phyloP scores from a whole-genome alignment of 2,888 invertebrate species.

The Campoplex nolae region DNA sequence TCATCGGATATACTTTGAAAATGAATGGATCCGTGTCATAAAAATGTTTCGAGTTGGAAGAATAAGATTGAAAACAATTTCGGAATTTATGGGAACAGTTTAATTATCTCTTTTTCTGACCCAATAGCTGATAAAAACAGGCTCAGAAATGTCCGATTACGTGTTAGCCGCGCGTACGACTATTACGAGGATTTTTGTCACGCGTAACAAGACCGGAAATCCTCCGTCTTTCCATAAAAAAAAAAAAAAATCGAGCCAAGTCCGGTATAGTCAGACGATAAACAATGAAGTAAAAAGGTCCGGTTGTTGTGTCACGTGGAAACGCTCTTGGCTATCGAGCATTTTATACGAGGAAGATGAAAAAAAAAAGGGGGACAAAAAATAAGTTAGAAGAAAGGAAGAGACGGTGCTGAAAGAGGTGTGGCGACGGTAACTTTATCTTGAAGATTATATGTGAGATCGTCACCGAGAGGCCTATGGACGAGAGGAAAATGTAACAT shows the following conservation, averaged over 20 bases:
- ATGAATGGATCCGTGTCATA: not conserved
- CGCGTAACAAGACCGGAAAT: not conserved
- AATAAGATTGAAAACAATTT: not conserved
- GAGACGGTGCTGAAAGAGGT: constrained; percentile 64
- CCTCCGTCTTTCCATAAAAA: not conserved
- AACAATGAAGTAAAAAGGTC: constrained; percentile 77
- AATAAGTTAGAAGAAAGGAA: constrained; percentile 30
- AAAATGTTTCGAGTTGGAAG: not conserved
- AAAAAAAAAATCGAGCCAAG: not conserved
- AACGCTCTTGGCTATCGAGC: constrained; percentile 24
- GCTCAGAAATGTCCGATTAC: no score
- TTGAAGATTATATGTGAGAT: constrained; percentile 53
- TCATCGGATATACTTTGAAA: not conserved
- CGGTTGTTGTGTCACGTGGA: constrained; percentile 74
- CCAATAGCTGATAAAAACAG: no score
- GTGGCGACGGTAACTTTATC: constrained; percentile 69
- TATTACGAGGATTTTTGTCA: no score
- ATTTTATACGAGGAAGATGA: constrained; percentile 14
- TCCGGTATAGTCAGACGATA: constrained; percentile 67
- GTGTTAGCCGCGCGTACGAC: no score
- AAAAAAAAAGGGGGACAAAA: constrained; percentile 17
- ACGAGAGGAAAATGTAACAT: constrained; percentile 34
- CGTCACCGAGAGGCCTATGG: constrained; percentile 48
- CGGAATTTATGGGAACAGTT: not conserved
- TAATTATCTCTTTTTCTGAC: not conserved